phyloP scores from a whole-genome alignment of 2,797 vertebrate genomes.

The Gadopsis marmoratus region DNA sequence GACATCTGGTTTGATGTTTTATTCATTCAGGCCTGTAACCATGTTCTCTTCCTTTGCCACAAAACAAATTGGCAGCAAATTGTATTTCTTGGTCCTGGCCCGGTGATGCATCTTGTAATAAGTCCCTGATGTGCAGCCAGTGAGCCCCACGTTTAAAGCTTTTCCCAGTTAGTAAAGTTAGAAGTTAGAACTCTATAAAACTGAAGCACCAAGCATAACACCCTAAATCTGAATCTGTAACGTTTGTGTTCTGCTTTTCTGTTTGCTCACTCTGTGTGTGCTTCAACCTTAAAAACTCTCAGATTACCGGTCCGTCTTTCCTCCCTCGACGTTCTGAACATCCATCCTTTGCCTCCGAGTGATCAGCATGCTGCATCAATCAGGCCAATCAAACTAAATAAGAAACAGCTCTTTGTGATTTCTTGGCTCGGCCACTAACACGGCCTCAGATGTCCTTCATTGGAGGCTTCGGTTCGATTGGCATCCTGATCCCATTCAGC shows the following conservation, averaged over 20 bases:
- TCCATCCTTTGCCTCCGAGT: neutral
- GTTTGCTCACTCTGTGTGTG: neutral
- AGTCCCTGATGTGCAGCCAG: neutral
- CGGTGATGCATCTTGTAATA: neutral
- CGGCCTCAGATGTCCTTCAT: neutral
- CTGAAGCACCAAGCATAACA: neutral
- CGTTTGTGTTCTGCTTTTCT: neutral
- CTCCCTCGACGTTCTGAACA: neutral
- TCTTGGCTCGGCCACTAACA: neutral
- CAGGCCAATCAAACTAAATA: neutral
- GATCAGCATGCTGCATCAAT: neutral
- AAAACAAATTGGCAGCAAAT: conserved; percentile 15
- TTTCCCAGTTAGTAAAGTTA: neutral
- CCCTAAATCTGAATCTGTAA: neutral
- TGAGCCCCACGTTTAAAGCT: neutral
- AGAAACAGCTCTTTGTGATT: neutral
- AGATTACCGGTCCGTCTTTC: neutral
- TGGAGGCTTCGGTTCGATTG: neutral
- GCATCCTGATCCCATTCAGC: neutral
- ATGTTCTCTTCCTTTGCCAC: neutral
- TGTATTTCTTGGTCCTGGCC: neutral
- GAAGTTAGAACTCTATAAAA: neutral
- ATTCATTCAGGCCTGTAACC: neutral
- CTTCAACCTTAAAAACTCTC: neutral
- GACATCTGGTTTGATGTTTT: neutral